phyloP scores from a whole-genome alignment of 2,797 vertebrate species.

The Phataginus tetradactyla region DNA sequence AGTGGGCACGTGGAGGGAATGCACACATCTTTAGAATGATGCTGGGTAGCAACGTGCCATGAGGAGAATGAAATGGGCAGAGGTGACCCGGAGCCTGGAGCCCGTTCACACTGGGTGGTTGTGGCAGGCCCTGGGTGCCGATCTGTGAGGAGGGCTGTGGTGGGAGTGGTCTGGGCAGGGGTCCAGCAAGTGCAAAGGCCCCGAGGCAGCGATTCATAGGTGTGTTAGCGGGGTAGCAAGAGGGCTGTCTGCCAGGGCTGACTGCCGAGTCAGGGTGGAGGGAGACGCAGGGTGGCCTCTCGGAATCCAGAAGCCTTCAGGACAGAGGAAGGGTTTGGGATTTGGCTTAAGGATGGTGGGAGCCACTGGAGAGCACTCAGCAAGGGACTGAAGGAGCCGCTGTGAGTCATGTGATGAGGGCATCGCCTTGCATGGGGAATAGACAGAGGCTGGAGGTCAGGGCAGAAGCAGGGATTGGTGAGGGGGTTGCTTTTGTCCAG shows the following conservation, averaged over 20 bases:
- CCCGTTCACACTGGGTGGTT: rapidly evolving
- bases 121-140: rapidly evolving
- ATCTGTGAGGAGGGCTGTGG: no score
- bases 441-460: neutral
- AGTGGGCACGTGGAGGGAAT: rapidly evolving
- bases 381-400: rapidly evolving
- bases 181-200: neutral
- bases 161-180: neutral
- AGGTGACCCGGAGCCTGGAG: rapidly evolving
- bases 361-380: neutral
- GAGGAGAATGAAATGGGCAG: rapidly evolving
- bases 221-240: neutral
- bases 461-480: no score
- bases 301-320: rapidly evolving
- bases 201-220: rapidly evolving
- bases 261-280: neutral
- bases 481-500: neutral
- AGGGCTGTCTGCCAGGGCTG: rapidly evolving
- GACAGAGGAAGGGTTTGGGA: neutral
- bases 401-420: rapidly evolving
- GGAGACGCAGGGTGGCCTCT: neutral
- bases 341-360: neutral
- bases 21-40: rapidly evolving
- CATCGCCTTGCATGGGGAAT: neutral
- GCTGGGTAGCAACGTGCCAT: rapidly evolving